phyloP scores from a whole-genome alignment of 1,140 invertebrate genomes.

The Aphelinus certus region DNA sequence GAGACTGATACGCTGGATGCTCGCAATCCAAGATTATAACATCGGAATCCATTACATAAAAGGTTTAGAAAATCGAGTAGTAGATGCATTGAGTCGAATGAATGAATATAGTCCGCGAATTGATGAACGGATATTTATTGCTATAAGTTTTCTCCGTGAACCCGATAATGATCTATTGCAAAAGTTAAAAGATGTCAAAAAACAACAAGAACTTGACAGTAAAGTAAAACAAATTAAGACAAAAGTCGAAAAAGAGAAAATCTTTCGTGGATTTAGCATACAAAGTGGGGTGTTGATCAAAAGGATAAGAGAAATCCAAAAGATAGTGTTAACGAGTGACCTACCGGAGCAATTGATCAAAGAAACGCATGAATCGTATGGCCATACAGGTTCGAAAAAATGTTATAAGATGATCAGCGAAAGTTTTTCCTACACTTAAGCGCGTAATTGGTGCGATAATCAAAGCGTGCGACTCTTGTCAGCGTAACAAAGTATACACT shows the following conservation, averaged over 20 bases:
- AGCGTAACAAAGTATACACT: neutral
- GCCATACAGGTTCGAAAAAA: neutral
- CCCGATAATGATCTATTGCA: too few relatives aligned
- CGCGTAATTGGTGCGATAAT: neutral
- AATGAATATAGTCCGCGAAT: neutral
- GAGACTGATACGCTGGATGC: constrained; percentile 40
- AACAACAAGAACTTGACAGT: too few relatives aligned
- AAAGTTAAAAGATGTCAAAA: too few relatives aligned
- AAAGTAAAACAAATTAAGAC: too few relatives aligned
- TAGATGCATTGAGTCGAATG: constrained; percentile 39
- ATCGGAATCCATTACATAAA: constrained; percentile 43
- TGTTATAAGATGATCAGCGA: neutral
- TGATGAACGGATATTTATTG: neutral
- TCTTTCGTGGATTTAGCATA: too few relatives aligned
- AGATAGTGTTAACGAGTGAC: too few relatives aligned
- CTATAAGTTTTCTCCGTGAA: too few relatives aligned
- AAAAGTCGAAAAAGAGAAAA: too few relatives aligned
- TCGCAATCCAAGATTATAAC: constrained; percentile 44
- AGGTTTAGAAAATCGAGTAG: constrained; percentile 44
- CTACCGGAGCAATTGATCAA: neutral
- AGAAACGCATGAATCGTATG: neutral
- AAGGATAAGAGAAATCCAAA: too few relatives aligned
- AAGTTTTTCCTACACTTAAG: neutral
- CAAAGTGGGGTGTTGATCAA: too few relatives aligned
- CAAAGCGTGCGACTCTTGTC: neutral